These are phyloP conservation scores for Hypomesus transpacificus DNA, from an alignment of 2,113 vertebrate species.

Conservation along the genomic window DNA sequence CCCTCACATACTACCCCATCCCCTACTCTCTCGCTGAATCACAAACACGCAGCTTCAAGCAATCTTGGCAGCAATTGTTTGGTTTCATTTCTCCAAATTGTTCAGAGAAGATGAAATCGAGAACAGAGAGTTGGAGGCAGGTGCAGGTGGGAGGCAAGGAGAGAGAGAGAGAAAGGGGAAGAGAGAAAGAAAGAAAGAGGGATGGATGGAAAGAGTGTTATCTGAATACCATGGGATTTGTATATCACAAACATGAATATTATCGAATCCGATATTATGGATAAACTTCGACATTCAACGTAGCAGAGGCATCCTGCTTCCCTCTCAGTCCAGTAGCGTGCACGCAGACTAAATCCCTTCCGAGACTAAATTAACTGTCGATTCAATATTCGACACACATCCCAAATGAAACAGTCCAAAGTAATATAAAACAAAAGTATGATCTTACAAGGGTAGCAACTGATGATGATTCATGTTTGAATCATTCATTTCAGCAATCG, in stretches of 20 bases:
- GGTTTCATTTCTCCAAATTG: constrained; percentile 50
- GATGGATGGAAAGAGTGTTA: background rate
- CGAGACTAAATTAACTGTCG: too few species aligned
- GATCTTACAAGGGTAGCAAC: too few species aligned
- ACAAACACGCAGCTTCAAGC: constrained; percentile 39
- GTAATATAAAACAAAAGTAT: too few species aligned
- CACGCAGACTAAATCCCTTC: too few species aligned
- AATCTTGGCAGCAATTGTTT: constrained; percentile 48
- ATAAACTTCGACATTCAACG: too few species aligned
- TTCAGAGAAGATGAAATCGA: constrained; percentile 40
- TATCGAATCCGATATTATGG: too few species aligned
- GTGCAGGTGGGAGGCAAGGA: constrained; percentile 34
- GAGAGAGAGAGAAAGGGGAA: constrained; percentile 14
- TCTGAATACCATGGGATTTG: too few species aligned
- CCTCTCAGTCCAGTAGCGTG: too few species aligned
- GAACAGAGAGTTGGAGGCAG: constrained; percentile 31
- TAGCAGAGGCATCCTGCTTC: too few species aligned
- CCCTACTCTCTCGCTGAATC: constrained; percentile 20
- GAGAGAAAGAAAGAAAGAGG: background rate
- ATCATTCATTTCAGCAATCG: background rate
- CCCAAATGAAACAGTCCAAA: too few species aligned
- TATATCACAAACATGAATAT: too few species aligned
- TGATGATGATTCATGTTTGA: background rate
- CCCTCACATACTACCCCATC: background rate
- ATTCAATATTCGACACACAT: too few species aligned